Evolutionary conservation across 2,113 vertebrate genomes (phyloP), one percentile per base, ranked within the genome.

Genomic region (Salvelinus alpinus): DNA sequence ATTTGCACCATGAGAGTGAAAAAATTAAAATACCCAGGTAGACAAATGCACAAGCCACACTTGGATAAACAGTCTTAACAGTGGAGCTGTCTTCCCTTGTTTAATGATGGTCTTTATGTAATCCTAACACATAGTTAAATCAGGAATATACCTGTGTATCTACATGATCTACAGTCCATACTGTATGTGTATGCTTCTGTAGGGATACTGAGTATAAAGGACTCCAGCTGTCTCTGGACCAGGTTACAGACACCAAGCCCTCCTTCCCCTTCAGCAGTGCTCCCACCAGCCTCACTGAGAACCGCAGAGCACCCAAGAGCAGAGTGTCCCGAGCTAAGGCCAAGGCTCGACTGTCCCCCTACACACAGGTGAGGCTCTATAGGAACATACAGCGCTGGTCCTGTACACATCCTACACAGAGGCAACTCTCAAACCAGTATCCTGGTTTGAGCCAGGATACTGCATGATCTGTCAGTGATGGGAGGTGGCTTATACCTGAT

Each of bases 121-220:
- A n/a, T 64, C 12, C 24, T 22, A 64, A 64, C 8, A 64, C 60
- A 64, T 13, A 64, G 16, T 54, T 18, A 16, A 16, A 54, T 54
- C 3, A 54, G 16, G 51, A 54, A 54, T 18, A 54, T 18, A 54
- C 13, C 51, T 54, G 51, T 54, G 5, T 16, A 54, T 18, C 51
- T 1, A 16, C 3, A 54, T 18, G 12, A 54, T 51, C 16, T 18
- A 54, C 16, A 16, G 51, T 54, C 16, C 16, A 44, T 44, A 44
- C 38, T 64, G 69, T 78, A 12, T 75, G 1, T 77, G 75, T 64
- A 13, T 77, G 13, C 89, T 69, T 90, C 31, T 87, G 71, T 82
- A 99, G 98, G 90, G 97, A 99, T 83, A 97, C 96, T 0, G 97
- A 99, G 87, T 99, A 98, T 78, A 99, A 98, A 93, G 97, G 97